These are phyloP conservation scores for Bombyx mori DNA, from an alignment of 1,140 invertebrate species.

Conservation along the genomic window ASM3026992v2 NC_085116.1:11538501-11539000, in stretches of 20 bases:
- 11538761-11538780: slow-evolving; percentile 32
- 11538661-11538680: slow-evolving; percentile 65
- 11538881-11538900: slow-evolving; percentile 30
- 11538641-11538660: slow-evolving; percentile 58
- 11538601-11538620: slow-evolving; percentile 54
- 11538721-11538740: slow-evolving; percentile 69
- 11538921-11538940: slow-evolving; percentile 55
- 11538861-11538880: slow-evolving; percentile 38
- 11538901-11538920: slow-evolving; percentile 18
- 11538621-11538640: slow-evolving; percentile 64
- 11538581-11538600: slow-evolving; percentile 46
- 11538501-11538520: slow-evolving; percentile 42
- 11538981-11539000: slow-evolving; percentile 30
- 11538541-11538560: slow-evolving; percentile 38
- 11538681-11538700: slow-evolving; percentile 66
- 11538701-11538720: slow-evolving; percentile 71
- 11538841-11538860: slow-evolving; percentile 42
- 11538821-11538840: slow-evolving; percentile 40
- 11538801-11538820: slow-evolving; percentile 46
- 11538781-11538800: slow-evolving; percentile 40
- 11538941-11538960: slow-evolving; percentile 68
- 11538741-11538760: slow-evolving; percentile 67
- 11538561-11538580: slow-evolving; percentile 33
- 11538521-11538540: slow-evolving; percentile 26
- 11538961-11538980: slow-evolving; percentile 30